Evolutionary conservation across 2,888 invertebrate species (phyloP).

Genomic region (Meiosimyza decipiens): DNA sequence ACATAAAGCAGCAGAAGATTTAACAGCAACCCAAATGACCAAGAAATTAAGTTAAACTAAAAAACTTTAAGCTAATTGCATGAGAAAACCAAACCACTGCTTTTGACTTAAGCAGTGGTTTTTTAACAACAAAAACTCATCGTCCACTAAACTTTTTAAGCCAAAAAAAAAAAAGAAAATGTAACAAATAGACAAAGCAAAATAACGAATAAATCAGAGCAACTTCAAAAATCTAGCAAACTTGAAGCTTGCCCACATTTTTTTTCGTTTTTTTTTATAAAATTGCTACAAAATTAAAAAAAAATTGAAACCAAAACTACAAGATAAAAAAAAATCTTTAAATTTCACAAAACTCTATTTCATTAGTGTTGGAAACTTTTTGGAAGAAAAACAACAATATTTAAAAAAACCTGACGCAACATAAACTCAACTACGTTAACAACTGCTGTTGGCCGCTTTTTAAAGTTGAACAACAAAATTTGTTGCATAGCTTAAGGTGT

Average conservation of each 20-base stretch:
- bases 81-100: too few relatives aligned
- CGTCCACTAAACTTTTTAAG: background rate
- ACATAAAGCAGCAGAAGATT: background rate
- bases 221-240: background rate
- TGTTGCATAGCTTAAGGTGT: background rate
- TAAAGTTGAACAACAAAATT: background rate
- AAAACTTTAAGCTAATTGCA: too few relatives aligned
- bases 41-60: too few relatives aligned
- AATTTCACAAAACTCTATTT: constrained; percentile 7
- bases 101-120: too few relatives aligned
- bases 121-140: too few relatives aligned
- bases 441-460: constrained; percentile 16
- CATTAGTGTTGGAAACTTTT: background rate
- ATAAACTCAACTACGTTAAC: constrained; percentile 13
- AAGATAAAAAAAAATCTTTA: background rate
- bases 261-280: background rate
- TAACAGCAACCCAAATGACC: too few relatives aligned
- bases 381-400: background rate
- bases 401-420: background rate
- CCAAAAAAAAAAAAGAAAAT: too few relatives aligned
- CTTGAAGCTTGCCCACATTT: constrained; percentile 1
- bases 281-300: too few relatives aligned
- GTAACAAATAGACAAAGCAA: too few relatives aligned
- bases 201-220: too few relatives aligned
- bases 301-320: background rate